Percentiles rank a stretch among this genome's conserved stretches.
Conservation (phyloP, 1,140 invertebrate species). For the Megalopta genalis region DNA sequence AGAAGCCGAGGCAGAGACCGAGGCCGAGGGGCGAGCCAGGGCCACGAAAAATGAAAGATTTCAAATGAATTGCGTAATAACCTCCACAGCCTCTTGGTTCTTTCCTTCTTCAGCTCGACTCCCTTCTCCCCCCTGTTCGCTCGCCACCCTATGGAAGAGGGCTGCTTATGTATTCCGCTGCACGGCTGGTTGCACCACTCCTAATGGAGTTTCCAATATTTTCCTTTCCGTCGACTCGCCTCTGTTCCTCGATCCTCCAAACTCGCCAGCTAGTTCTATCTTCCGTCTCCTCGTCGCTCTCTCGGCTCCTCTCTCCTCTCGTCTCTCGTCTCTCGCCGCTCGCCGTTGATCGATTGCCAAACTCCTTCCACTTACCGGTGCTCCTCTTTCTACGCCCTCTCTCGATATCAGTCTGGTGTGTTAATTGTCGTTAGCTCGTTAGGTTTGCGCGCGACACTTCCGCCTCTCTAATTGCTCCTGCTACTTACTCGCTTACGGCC, state of each 20-base stretch:
- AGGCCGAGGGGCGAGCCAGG: not conserved
- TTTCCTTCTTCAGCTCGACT: conserved; percentile 26
- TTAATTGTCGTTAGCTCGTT: conserved; percentile 37
- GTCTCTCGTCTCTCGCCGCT: not conserved
- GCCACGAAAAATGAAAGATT: conserved; percentile 55
- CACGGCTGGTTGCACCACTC: conserved; percentile 62
- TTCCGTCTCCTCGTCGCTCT: not conserved
- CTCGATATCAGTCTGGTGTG: conserved; percentile 11
- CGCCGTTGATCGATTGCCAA: conserved; percentile 56
- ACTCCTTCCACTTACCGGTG: conserved; percentile 30
- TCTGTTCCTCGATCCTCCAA: conserved; percentile 15
- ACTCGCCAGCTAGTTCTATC: not conserved
- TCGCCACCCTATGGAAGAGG: conserved; percentile 35
- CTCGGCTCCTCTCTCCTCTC: not conserved
- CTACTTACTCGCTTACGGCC: not conserved
- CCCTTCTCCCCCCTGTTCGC: conserved; percentile 51
- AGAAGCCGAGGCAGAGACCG: not conserved
- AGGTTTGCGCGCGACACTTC: conserved; percentile 26
- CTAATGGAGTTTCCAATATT: conserved; percentile 69
- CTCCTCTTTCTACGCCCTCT: conserved; percentile 24
- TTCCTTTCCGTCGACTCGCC: conserved; percentile 53
- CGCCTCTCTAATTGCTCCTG: conserved; percentile 14
- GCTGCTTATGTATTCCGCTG: conserved; percentile 63
- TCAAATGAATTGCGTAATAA: conserved; percentile 67
- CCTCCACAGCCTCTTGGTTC: conserved; percentile 45